These are phyloP conservation scores for Limnephilus marmoratus DNA, from an alignment of 2,888 invertebrate species.

Conservation along the genomic window DNA sequence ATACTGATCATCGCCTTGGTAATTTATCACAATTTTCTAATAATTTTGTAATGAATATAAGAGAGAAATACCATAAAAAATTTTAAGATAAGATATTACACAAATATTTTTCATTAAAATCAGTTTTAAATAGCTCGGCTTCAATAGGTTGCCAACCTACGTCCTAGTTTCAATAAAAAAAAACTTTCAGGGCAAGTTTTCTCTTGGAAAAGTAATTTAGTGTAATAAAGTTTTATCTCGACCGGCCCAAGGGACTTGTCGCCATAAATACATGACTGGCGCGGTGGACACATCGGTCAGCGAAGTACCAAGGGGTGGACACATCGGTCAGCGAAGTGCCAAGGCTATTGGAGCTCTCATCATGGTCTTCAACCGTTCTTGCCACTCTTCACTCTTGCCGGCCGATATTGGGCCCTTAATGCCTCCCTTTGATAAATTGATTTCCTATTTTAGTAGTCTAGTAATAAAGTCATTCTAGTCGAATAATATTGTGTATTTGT, in stretches of 20 bases:
- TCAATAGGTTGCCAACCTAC: neutral
- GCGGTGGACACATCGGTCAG: constrained; percentile 49
- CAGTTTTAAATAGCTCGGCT: neutral
- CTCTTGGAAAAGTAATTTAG: constrained; percentile 57
- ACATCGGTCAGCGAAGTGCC: constrained; percentile 47
- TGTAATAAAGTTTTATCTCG: constrained; percentile 61
- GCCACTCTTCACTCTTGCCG: neutral
- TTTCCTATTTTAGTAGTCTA: neutral
- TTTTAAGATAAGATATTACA: no score
- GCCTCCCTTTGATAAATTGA: neutral
- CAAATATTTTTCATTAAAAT: neutral
- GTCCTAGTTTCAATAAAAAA: constrained; percentile 14
- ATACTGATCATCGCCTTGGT: no score
- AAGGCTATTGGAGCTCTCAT: neutral
- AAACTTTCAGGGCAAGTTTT: constrained; percentile 14
- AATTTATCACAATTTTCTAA: no score
- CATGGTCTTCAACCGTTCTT: neutral
- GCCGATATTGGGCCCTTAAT: neutral
- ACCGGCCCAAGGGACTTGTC: constrained; percentile 49
- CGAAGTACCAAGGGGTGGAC: no score
- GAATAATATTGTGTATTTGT: neutral
- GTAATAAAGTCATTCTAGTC: neutral
- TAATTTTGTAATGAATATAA: no score
- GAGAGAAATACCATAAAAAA: no score
- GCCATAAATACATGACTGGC: neutral